These are phyloP conservation scores for Passer montanus DNA, from an alignment of 2,113 vertebrate genomes.

Conservation along the genomic window DNA sequence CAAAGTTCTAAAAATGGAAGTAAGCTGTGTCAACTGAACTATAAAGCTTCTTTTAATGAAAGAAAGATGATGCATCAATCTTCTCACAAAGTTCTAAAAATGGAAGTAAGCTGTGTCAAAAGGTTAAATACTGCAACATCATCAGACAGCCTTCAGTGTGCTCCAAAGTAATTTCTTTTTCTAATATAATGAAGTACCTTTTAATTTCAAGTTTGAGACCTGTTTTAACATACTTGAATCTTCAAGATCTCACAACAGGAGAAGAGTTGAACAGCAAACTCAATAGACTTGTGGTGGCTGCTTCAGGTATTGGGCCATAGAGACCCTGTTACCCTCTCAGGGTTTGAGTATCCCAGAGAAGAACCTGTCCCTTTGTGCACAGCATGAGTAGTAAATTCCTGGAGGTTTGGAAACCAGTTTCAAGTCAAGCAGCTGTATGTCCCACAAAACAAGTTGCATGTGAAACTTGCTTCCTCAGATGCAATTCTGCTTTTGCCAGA, in stretches of 20 bases:
- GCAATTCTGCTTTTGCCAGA: not conserved
- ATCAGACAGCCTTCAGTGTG: not conserved
- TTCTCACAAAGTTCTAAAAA: not conserved
- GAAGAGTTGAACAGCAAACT: not conserved
- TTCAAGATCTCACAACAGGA: not conserved
- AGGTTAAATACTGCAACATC: not conserved
- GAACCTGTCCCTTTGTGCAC: not conserved
- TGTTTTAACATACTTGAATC: not conserved
- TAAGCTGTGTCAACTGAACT: not conserved
- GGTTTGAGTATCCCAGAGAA: not conserved
- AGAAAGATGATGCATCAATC: not conserved
- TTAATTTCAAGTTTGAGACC: not conserved
- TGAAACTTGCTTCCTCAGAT: not conserved
- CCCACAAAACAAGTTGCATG: not conserved
- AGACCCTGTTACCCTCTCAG: fast-evolving
- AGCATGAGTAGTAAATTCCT: not conserved
- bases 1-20: not conserved
- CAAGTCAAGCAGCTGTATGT: not conserved
- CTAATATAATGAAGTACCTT: not conserved
- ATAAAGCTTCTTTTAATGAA: not conserved
- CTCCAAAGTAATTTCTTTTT: not conserved
- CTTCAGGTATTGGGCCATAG: not conserved
- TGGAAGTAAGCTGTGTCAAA: not conserved
- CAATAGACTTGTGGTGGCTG: not conserved
- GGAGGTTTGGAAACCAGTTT: not conserved